These are phyloP conservation scores for Leucozona laternaria DNA, from an alignment of 2,888 invertebrate species.

Conservation along the genomic window DNA sequence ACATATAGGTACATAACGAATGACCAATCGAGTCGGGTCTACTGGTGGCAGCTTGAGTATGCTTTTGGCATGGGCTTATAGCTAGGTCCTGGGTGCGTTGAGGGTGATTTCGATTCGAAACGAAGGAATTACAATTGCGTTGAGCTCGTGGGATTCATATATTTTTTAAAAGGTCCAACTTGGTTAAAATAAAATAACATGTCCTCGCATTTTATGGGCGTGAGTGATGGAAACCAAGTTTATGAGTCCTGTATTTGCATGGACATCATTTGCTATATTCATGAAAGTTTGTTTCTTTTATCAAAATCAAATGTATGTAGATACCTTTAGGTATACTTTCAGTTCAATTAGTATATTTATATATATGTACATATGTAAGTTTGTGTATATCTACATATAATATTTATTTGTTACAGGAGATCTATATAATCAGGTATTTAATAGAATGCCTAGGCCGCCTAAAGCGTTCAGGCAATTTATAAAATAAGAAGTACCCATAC, in stretches of 20 bases:
- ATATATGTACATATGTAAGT: no score
- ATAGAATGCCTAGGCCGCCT: no score
- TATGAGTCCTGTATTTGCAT: slow-evolving; percentile 38
- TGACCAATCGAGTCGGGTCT: slow-evolving; percentile 47
- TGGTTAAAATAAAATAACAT: slow-evolving; percentile 39
- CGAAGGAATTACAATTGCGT: slow-evolving; percentile 64
- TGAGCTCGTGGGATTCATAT: slow-evolving; percentile 55
- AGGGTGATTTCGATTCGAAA: slow-evolving; percentile 58
- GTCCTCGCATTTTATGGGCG: slow-evolving; percentile 51
- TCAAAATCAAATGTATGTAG: neutral
- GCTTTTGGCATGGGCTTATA: neutral
- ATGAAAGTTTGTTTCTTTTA: slow-evolving; percentile 11
- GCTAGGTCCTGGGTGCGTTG: slow-evolving; percentile 55
- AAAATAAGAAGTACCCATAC: no score
- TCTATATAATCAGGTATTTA: no score
- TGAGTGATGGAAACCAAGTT: slow-evolving; percentile 60
- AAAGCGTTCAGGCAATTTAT: no score
- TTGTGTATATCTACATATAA: no score
- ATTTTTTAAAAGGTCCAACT: slow-evolving; percentile 57
- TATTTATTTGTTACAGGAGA: no score
- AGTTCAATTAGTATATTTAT: no score
- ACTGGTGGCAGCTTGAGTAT: neutral
- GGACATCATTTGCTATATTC: slow-evolving; percentile 24
- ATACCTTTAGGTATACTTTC: no score
- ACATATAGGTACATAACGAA: neutral